Conservation (phyloP, 1,140 invertebrate species). For the Popillia japonica region DNA sequence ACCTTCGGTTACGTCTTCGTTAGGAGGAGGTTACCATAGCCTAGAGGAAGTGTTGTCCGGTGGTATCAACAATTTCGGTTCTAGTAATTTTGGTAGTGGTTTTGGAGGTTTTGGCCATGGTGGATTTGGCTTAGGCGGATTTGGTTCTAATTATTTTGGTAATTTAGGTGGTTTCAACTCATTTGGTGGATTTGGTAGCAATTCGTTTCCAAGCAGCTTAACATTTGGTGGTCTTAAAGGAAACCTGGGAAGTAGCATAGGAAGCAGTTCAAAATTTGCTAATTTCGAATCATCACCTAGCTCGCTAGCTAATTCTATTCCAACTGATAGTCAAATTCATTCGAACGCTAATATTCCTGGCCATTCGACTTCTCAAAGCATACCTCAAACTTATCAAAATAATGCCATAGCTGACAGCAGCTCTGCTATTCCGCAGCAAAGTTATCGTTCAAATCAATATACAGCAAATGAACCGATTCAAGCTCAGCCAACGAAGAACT, state of each 20-base stretch:
- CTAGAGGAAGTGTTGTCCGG: background rate
- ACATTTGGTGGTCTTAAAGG: background rate
- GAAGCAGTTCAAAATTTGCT: background rate
- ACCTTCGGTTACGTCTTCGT: background rate
- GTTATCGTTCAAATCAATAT: background rate
- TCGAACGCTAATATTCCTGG: background rate
- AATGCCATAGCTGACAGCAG: background rate
- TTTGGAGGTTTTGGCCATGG: background rate
- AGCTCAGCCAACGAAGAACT: background rate
- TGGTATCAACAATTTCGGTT: background rate
- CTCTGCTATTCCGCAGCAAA: background rate
- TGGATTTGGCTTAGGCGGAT: slow-evolving; percentile 10
- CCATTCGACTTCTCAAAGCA: background rate
- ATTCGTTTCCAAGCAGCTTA: background rate
- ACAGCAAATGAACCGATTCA: background rate
- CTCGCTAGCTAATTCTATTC: background rate
- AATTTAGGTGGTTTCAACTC: slow-evolving; percentile 10
- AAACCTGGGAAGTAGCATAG: background rate
- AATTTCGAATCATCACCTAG: background rate
- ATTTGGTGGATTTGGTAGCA: slow-evolving; percentile 10
- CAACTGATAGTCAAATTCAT: background rate
- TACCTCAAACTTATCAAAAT: background rate
- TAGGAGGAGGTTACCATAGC: background rate
- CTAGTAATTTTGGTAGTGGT: background rate
- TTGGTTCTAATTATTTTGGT: background rate